Conservation (phyloP, 2,797 vertebrate genomes). For the Hylomyscus alleni region DNA sequence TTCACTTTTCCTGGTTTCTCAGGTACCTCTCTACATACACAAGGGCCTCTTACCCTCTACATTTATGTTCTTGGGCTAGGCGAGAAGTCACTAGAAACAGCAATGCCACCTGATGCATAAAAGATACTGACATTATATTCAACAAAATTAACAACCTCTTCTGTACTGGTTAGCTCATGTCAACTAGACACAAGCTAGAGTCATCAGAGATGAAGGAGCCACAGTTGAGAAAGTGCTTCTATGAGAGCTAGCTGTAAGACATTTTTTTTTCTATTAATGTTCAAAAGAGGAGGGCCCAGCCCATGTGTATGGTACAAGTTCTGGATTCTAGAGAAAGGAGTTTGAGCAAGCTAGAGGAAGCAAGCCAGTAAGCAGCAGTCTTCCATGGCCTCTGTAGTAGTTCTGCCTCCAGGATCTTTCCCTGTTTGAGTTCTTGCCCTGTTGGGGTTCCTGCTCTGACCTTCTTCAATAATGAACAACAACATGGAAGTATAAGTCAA, state of each 20-base stretch:
- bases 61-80: not conserved
- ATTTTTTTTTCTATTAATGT: not conserved
- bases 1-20: not conserved
- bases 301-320: not conserved
- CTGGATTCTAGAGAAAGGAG: not conserved
- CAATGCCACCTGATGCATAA: not conserved
- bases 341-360: not conserved
- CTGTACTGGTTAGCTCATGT: not conserved
- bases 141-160: not conserved
- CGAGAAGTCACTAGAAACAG: not conserved
- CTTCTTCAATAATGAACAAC: not conserved
- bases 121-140: slow-evolving; percentile 17
- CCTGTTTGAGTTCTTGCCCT: no score
- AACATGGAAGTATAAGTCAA: not conserved
- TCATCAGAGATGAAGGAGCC: not conserved
- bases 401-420: not conserved
- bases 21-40: no score
- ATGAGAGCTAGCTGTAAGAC: not conserved
- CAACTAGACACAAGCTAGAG: not conserved
- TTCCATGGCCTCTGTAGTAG: not conserved
- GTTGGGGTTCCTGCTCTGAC: not conserved
- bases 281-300: not conserved
- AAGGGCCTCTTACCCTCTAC: not conserved
- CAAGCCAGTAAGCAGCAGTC: not conserved
- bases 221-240: not conserved